These are phyloP conservation scores for Malacoraja senta DNA, from an alignment of 2,797 vertebrate species.

Conservation along the genomic window DNA sequence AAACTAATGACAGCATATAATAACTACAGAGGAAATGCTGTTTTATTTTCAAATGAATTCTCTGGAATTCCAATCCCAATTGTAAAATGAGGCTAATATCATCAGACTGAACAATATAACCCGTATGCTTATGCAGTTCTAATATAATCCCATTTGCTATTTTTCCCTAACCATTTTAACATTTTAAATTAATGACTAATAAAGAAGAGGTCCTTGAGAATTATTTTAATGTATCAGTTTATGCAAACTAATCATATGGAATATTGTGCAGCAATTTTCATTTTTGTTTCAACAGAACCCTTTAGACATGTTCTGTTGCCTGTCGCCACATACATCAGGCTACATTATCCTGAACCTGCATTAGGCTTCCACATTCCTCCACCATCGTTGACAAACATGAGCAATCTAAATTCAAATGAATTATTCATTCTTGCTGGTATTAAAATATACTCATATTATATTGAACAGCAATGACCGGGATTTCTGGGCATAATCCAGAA, in stretches of 20 bases:
- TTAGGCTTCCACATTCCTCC: background rate
- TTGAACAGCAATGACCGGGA: background rate
- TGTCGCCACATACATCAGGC: background rate
- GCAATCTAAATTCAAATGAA: constrained; percentile 2
- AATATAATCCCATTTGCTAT: background rate
- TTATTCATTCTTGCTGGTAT: constrained; percentile 23
- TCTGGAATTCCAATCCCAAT: background rate
- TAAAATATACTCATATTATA: constrained; percentile 17
- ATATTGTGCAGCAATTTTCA: background rate
- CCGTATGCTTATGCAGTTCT: too few species aligned
- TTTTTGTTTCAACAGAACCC: background rate
- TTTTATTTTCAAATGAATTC: background rate
- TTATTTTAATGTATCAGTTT: constrained; percentile 3
- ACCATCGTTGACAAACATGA: background rate
- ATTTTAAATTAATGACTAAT: constrained; percentile 18
- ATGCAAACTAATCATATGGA: background rate
- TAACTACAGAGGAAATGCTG: background rate
- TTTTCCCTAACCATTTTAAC: background rate
- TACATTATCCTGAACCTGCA: constrained; percentile 1
- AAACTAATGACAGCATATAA: background rate
- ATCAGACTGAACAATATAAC: background rate
- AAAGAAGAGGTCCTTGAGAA: background rate
- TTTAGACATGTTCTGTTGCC: background rate
- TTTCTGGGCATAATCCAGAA: too few species aligned
- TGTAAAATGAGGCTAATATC: background rate